Evolutionary conservation across 2,113 vertebrate genomes (phyloP).

Genomic region (Apodemus sylvaticus): DNA sequence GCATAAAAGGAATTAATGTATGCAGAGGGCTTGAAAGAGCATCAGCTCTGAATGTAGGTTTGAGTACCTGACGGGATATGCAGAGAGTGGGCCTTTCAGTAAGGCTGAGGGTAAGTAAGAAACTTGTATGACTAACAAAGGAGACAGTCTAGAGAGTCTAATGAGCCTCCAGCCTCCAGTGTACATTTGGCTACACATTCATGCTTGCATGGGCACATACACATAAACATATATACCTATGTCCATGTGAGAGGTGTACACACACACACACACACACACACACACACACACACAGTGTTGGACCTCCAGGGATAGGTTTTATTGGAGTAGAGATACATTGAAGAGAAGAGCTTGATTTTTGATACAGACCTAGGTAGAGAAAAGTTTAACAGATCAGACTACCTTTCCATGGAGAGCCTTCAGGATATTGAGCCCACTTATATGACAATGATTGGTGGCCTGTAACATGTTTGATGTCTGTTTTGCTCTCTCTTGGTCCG

Average conservation of each 20-base stretch:
- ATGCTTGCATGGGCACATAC: fast-evolving
- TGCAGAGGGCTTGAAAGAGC: not conserved
- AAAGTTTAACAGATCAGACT: not conserved
- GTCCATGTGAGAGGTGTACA: not conserved
- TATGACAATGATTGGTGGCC: not conserved
- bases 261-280: not conserved
- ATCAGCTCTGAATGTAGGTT: too few species aligned
- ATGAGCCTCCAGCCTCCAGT: not conserved
- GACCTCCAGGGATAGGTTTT: not conserved
- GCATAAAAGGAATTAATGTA: not conserved
- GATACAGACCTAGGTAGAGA: not conserved
- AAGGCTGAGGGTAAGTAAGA: too few species aligned
- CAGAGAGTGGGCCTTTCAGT: not conserved
- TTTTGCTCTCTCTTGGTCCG: not conserved
- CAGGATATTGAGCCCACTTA: not conserved
- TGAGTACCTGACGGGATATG: not conserved
- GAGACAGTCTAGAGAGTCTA: not conserved
- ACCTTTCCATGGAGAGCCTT: not conserved
- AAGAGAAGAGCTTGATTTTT: not conserved
- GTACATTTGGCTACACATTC: not conserved
- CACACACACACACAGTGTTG: not conserved
- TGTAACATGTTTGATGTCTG: not conserved
- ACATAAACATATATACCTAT: too few species aligned
- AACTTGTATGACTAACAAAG: not conserved
- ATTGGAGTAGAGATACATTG: not conserved